Base-by-base conservation (phyloP, 2,797 vertebrate genomes). In the Adrianichthys oophorus region DNA sequence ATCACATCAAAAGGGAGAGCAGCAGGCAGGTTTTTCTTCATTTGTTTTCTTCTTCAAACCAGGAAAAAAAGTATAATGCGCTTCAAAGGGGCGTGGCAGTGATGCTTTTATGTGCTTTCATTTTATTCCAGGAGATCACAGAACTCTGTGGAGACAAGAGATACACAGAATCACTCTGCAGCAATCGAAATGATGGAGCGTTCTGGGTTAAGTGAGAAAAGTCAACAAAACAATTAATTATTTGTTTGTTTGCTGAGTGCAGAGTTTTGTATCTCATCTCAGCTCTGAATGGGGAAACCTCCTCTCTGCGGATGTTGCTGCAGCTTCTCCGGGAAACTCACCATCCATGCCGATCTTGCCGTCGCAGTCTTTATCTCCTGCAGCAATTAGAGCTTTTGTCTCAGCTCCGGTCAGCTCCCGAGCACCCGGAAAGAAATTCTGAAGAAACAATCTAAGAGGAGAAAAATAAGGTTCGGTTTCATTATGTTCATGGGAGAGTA, bases 321-420 rank as follows among this genome's bases (percentile, higher is more conserved):
- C 50, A 26, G 14, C 26, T 51, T 61, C 41, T 54, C 7, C 1
- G 48, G 19, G 50, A 12, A 41, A 77, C 74, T 17, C 64, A 90
- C 90, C 90, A 78, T 89, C 77, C 57, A 86, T 68, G 41, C 90
- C 89, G 37, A 91, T 91, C 78, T 87, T 89, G 16, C 91, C 90
- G 1, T 93, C 90, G 2, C 90, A 80, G 4, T 93, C 91, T 4
- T 78, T 87, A 46, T 94, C 91, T 14, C 85, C 91, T 18, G 79
- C 90, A 48, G 65, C 48, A 68, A 93, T 81, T 79, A 93, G 82
- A 0, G 56, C 58, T 59, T 81, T 80, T 57, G 91, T 91, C 83
- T 93, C 91, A 13, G 76, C 68, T 4, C 68, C 70, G 1, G 88
- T 93, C 80, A 92, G 64, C 68, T 70, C 76, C 62, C 89, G 84